Evolutionary conservation across 1,140 invertebrate species (phyloP), one percentile per base, ranked within the genome.

Genomic region (Anastrepha obliqua): DNA sequence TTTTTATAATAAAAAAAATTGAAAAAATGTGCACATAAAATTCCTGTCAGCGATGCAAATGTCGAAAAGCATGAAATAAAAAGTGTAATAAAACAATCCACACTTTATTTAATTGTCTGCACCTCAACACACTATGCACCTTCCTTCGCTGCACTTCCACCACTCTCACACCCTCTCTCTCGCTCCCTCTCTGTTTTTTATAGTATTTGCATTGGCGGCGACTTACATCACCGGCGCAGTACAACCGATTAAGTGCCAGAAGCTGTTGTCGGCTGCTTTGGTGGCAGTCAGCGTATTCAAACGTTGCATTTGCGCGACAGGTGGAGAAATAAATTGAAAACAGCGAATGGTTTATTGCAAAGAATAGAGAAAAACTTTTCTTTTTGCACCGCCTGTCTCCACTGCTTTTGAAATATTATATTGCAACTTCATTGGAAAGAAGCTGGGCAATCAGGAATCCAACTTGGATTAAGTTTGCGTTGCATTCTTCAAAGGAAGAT

Each of bases 41-140:
- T 55, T 55, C 17, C n/a, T 81, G 47, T 51, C 74, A 51, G 47
- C 74, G 20, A 74, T 20, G 47, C 8, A 51, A 58, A 15, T 17
- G 7, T 29, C 74, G 55, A 58, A 81, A 55, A 55, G 60, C n/a
- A 13, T 7, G 13, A 47, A 17, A 17, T 17, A 47, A 47, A 74
- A 55, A 55, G 20, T 47, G 74, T 17, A 55, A 29, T 81, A 81
- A 55, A 81, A 3, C 8, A 81, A 81, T 81, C 55, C 9, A 20
- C 51, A 29, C 47, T 81, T 55, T 81, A 47, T 55, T 81, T 55
- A 47, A n/a, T n/a, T 81, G 74, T 81, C 74, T 81, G 74, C 74
- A 42, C n/a, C 17, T 42, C 9, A 55, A 0, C 13, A 15, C 44
- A 17, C 29, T 29, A 29, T 29, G 29, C 29, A 3, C 5, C 44